Base-by-base conservation (phyloP, 1,140 invertebrate genomes). In the Calycopis cecrops region DNA sequence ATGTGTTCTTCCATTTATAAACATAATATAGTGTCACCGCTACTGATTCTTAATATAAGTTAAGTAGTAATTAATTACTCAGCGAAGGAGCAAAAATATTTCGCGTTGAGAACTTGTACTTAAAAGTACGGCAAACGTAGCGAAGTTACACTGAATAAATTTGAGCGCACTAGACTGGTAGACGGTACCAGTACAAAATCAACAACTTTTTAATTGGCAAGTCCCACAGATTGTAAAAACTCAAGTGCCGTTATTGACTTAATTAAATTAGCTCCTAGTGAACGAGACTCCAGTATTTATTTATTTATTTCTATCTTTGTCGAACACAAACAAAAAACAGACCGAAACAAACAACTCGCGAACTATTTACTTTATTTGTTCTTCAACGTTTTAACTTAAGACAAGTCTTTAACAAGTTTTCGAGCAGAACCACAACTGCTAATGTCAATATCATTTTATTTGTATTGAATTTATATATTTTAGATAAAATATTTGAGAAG, bases 141-240 rank as follows among this genome's bases (percentile, higher is more conserved):
- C n/a, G 28, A 34, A 52, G 16, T 53, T 44, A 47, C 40, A 53
- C 38, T 53, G 21, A 42, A 44, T 28, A 53, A 53, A n/a, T 53
- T 44, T 42, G 21, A 44, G 52, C 16, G 42, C 52, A 42, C 52
- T 53, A 18, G 11, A 59, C 57, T 60, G 59, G 69, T 75, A 76
- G 72, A 73, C 67, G 72, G 40, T 58, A 35, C 33, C 63, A 63
- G 65, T 52, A 65, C 69, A 67, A 72, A 63, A 62, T 69, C 69
- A 61, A 67, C 69, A 76, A 79, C 69, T 76, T 79, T 78, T 76
- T 79, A 79, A 79, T 79, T 79, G 76, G 73, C 74, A 66, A 66
- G 60, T 62, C 65, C 67, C 64, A 71, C 65, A 69, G 67, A 77
- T 72, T 70, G 72, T 69, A 73, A 73, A 71, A 69, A 73, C 48